Percentiles rank a stretch among this genome's conserved stretches.
phyloP scores from a whole-genome alignment of 1,140 invertebrate genomes.

The Parasteatoda tepidariorum region DNA sequence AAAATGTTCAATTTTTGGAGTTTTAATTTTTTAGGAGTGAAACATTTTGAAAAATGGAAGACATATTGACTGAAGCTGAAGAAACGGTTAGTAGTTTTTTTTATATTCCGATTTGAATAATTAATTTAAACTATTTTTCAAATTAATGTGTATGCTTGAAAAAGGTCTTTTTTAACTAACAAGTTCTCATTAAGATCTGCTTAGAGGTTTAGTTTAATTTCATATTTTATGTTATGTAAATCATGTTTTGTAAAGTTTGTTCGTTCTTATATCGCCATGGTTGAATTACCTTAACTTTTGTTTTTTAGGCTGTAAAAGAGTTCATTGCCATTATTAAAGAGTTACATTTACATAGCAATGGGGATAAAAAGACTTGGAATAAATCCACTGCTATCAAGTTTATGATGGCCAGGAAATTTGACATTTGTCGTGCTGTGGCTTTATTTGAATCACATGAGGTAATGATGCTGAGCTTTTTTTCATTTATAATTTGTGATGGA shows the following conservation, averaged over 20 bases:
- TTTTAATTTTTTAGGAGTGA: too few species aligned
- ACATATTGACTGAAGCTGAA: slow-evolving; percentile 38
- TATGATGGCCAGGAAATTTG: slow-evolving; percentile 94
- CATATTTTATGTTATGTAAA: neutral
- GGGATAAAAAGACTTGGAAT: slow-evolving; percentile 72
- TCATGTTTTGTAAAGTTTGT: neutral
- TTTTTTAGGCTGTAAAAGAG: slow-evolving; percentile 59
- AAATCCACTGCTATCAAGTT: slow-evolving; percentile 90
- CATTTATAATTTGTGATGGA: too few species aligned
- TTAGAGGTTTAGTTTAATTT: neutral
- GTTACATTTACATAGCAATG: slow-evolving; percentile 62
- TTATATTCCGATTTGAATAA: too few species aligned
- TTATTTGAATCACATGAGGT: slow-evolving; percentile 91
- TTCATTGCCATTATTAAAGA: slow-evolving; percentile 64
- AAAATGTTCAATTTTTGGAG: too few species aligned
- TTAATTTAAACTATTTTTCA: neutral
- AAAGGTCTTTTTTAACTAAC: neutral
- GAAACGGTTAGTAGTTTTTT: slow-evolving; percentile 12
- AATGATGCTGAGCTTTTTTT: neutral
- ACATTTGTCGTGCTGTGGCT: slow-evolving; percentile 85
- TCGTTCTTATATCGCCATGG: neutral
- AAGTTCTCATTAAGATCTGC: neutral
- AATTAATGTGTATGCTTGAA: neutral
- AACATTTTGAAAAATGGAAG: slow-evolving; percentile 14
- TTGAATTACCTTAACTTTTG: neutral